Evolutionary conservation across 1,140 invertebrate species (phyloP).

Genomic region (Zaprionus ghesquierei): DNA sequence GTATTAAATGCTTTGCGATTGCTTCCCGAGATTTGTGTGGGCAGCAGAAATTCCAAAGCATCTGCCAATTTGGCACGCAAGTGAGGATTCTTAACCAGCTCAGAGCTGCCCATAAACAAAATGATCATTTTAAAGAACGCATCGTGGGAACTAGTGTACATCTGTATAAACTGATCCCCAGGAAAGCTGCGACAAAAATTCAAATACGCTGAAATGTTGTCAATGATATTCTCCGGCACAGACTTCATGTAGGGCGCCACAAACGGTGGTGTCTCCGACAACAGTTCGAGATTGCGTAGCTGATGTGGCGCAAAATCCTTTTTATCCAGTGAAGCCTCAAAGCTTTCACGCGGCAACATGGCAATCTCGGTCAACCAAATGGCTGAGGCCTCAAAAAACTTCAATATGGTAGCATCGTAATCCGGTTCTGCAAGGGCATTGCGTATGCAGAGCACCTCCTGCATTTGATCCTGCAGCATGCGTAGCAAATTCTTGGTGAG

Average conservation of each 20-base stretch:
- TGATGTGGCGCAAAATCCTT: slow-evolving; percentile 70
- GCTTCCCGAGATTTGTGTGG: slow-evolving; percentile 85
- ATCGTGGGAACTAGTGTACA: slow-evolving; percentile 80
- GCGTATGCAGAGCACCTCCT: slow-evolving; percentile 67
- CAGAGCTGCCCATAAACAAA: slow-evolving; percentile 89
- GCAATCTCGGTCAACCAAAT: slow-evolving; percentile 93
- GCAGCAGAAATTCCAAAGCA: slow-evolving; percentile 92
- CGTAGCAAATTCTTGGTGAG: slow-evolving; percentile 85
- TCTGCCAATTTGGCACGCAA: slow-evolving; percentile 94
- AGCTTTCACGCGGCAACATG: slow-evolving; percentile 65
- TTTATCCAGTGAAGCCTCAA: slow-evolving; percentile 45
- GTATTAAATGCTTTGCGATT: slow-evolving; percentile 86
- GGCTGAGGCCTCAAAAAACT: slow-evolving; percentile 91
- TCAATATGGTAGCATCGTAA: slow-evolving; percentile 83
- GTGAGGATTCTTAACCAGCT: slow-evolving; percentile 95
- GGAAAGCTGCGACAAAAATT: slow-evolving; percentile 88
- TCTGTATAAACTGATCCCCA: slow-evolving; percentile 85
- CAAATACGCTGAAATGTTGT: slow-evolving; percentile 92
- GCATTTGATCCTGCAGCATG: slow-evolving; percentile 86
- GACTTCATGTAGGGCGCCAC: slow-evolving; percentile 83
- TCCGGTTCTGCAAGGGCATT: slow-evolving; percentile 70
- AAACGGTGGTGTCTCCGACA: slow-evolving; percentile 59
- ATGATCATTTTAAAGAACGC: slow-evolving; percentile 90
- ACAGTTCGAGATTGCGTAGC: slow-evolving; percentile 52
- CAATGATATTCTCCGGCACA: slow-evolving; percentile 95